phyloP scores from a whole-genome alignment of 2,113 vertebrate genomes.

The Dermatemys mawii region DNA sequence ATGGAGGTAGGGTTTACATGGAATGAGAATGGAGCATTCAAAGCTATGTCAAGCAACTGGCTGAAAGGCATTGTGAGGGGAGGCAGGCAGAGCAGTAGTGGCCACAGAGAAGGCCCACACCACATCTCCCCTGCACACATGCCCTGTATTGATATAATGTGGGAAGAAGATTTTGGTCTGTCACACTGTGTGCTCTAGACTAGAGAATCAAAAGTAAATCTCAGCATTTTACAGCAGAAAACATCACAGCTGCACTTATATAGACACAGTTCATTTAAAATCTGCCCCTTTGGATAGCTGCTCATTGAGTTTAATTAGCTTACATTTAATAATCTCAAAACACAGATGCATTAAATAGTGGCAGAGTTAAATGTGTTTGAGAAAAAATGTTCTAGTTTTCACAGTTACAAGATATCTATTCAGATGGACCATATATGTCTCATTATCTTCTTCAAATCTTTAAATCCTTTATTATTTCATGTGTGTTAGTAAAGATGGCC shows the following conservation, averaged over 20 bases:
- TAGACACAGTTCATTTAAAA: not conserved
- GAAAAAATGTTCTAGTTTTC: not conserved
- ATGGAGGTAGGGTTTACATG: not conserved
- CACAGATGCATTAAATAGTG: not conserved
- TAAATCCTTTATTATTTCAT: rapidly evolving
- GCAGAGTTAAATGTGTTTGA: not conserved
- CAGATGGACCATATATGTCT: not conserved
- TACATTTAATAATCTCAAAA: not conserved
- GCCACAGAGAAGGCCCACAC: not conserved
- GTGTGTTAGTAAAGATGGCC: no score
- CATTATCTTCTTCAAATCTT: not conserved
- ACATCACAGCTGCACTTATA: not conserved
- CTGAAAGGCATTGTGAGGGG: not conserved
- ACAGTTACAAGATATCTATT: not conserved
- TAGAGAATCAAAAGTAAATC: not conserved
- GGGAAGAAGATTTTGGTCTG: not conserved
- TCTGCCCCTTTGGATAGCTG: not conserved
- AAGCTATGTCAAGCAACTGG: not conserved
- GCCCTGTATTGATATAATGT: not conserved
- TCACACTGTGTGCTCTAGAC: not conserved
- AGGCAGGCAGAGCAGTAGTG: not conserved
- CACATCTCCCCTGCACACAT: not conserved
- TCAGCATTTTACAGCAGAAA: not conserved
- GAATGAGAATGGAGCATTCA: not conserved
- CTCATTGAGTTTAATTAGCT: not conserved